Conservation (phyloP, 2,888 invertebrate species). For the Aleiodes testaceus region DNA sequence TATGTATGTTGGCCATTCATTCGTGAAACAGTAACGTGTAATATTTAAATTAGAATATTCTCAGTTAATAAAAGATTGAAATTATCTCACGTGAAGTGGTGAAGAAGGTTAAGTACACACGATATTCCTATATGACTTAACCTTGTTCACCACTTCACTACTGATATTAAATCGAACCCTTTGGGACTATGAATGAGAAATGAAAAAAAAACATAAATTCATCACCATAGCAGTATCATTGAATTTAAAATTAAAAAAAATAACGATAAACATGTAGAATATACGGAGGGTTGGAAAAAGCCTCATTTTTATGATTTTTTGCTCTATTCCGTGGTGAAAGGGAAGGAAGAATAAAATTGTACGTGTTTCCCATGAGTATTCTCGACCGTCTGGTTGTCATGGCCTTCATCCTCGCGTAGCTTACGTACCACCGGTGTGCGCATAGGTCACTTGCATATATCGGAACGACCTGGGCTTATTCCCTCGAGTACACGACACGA, state of each 20-base stretch:
- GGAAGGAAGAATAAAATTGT: conserved; percentile 45
- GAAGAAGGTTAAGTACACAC: no score
- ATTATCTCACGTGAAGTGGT: no score
- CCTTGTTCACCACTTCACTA: no score
- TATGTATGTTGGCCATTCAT: no score
- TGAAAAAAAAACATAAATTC: background rate
- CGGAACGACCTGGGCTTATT: conserved; percentile 40
- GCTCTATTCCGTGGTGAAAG: conserved; percentile 37
- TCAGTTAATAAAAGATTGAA: no score
- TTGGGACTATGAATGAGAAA: no score
- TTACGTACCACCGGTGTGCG: conserved; percentile 34
- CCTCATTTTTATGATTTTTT: conserved; percentile 22
- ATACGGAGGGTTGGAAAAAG: background rate
- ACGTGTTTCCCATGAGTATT: conserved; percentile 42
- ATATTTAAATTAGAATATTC: no score
- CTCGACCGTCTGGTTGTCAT: conserved; percentile 45
- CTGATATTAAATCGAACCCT: no score
- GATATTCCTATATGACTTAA: no score
- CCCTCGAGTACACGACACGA: conserved; percentile 36
- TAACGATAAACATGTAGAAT: background rate
- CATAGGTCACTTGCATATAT: conserved; percentile 47
- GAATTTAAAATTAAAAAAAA: background rate
- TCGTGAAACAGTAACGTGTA: no score
- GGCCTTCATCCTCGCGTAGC: conserved; percentile 43
- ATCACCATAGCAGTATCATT: background rate